Base-by-base conservation (phyloP, 2,888 invertebrate species). In the Drosophila infuscata region DNA sequence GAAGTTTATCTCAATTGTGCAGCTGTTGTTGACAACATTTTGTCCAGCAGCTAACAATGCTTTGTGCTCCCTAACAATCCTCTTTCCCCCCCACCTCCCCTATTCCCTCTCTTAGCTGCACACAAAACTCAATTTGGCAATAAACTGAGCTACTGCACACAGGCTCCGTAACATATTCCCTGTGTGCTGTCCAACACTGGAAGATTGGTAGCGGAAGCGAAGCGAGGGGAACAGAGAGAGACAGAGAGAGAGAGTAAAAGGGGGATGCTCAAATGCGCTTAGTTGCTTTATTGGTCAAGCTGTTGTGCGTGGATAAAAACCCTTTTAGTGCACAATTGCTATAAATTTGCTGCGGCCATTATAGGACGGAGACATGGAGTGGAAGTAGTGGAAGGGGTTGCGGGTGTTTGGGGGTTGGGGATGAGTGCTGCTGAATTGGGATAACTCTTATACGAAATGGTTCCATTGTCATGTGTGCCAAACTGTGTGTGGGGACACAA, bases 1-100 rank as follows among this genome's bases (percentile, higher is more conserved):
- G 88, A 89, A 88, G 88, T 91, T 90, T 90, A 91, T 90, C 89
- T 91, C 89, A 91, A 91, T 90, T 89, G 91, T 90, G 91, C 89
- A 88, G 88, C 90, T 90, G 88, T 81, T 90, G 88, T 90, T 90
- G 91, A 90, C 89, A 84, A 90, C 83, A 88, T 83, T 81, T 74
- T 83, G 83, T 83, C 83, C 83, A 76, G 76, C 73, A 65, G 73
- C 82, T 68, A 81, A 89, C 89, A 88, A 89, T 82, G 88, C 89
- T 78, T 86, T 81, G 81, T 79, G 76, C 64, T 53, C 29, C 54
- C 53, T n/a, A 25, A 29, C 46, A 69, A 25, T 8, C 35, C 30
- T 3, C 3, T 11, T 35, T 7, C 8, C 3, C 30, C 30, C 0
- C 64, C 17, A 36, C 1, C 20, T 17, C 2, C 41, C 8, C 9